Percentiles rank a stretch among this genome's conserved stretches.
phyloP scores from a whole-genome alignment of 2,113 vertebrate species.

The Talpa occidentalis region DNA sequence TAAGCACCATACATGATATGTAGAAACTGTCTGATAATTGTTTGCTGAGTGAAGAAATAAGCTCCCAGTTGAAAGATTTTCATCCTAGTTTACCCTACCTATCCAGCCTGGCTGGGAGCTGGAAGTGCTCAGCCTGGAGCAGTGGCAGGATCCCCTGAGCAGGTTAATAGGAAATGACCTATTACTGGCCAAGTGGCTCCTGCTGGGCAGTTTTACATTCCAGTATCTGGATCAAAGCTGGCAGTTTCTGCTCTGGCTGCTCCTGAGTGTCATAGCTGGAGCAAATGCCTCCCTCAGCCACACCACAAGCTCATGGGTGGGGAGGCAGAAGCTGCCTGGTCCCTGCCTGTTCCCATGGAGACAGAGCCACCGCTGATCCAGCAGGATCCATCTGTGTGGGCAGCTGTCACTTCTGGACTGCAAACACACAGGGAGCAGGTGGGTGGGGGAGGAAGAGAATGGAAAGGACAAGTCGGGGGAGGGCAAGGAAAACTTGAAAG shows the following conservation, averaged over 20 bases:
- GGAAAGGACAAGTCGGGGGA: not conserved
- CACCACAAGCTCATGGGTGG: not conserved
- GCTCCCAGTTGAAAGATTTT: not conserved
- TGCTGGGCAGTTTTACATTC: not conserved
- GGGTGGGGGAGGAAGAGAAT: not conserved
- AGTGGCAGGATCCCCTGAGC: not conserved
- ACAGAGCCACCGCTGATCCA: not conserved
- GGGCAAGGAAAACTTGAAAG: not conserved
- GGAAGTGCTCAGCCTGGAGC: not conserved
- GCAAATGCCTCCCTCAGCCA: conserved; percentile 21
- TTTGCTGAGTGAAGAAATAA: not conserved
- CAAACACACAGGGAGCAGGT: not conserved
- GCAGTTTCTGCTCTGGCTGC: conserved; percentile 29
- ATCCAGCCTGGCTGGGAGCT: not conserved
- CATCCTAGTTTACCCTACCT: not conserved
- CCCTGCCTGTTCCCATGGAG: conserved; percentile 58
- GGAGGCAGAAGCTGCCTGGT: conserved; percentile 14
- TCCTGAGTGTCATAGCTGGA: conserved; percentile 16
- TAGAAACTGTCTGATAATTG: not conserved
- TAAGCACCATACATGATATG: not conserved
- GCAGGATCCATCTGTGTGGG: not conserved
- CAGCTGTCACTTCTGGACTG: conserved; percentile 26
- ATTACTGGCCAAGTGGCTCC: not conserved
- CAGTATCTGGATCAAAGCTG: conserved; percentile 20
- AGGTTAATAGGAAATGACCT: not conserved